Percentiles rank a stretch among this genome's conserved stretches.
Conservation (phyloP, 2,797 vertebrate genomes). For the Chromis chromis region DNA sequence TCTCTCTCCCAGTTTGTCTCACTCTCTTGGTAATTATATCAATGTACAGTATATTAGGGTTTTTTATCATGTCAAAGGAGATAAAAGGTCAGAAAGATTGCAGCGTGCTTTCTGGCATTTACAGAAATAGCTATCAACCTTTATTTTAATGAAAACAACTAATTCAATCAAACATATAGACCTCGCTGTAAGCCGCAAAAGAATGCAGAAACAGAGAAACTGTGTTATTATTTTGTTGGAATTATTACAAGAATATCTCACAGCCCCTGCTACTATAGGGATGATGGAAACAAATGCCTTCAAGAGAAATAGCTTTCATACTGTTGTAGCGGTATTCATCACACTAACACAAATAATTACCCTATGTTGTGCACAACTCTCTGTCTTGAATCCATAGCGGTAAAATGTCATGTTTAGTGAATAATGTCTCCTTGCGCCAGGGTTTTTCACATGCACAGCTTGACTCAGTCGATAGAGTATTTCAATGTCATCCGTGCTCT, state of each 20-base stretch:
- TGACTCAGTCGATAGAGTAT: constrained; percentile 81
- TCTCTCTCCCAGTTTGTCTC: constrained; percentile 25
- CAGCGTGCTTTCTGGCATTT: constrained; percentile 52
- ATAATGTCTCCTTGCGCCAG: constrained; percentile 71
- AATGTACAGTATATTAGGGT: constrained; percentile 28
- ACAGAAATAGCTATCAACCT: constrained; percentile 22
- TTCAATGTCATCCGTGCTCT: constrained; percentile 77
- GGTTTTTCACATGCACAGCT: constrained; percentile 79
- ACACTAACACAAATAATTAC: constrained; percentile 70
- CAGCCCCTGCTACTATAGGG: constrained; percentile 22
- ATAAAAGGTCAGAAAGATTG: constrained; percentile 63
- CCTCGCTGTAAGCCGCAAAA: neutral
- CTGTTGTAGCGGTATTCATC: constrained; percentile 55
- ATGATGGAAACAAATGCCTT: constrained; percentile 54
- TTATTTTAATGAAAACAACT: constrained; percentile 9
- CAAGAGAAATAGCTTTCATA: constrained; percentile 51
- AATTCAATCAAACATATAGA: constrained; percentile 10
- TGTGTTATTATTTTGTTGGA: constrained; percentile 1
- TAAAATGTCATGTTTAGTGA: constrained; percentile 79
- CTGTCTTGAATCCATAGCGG: constrained; percentile 66
- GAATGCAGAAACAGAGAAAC: neutral
- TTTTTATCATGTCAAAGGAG: constrained; percentile 64
- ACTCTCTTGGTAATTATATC: constrained; percentile 45
- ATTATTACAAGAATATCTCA: constrained; percentile 33
- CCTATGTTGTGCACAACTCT: constrained; percentile 57